Evolutionary conservation across 1,140 invertebrate species (phyloP).

Genomic region (Drosophila sucinea): DNA sequence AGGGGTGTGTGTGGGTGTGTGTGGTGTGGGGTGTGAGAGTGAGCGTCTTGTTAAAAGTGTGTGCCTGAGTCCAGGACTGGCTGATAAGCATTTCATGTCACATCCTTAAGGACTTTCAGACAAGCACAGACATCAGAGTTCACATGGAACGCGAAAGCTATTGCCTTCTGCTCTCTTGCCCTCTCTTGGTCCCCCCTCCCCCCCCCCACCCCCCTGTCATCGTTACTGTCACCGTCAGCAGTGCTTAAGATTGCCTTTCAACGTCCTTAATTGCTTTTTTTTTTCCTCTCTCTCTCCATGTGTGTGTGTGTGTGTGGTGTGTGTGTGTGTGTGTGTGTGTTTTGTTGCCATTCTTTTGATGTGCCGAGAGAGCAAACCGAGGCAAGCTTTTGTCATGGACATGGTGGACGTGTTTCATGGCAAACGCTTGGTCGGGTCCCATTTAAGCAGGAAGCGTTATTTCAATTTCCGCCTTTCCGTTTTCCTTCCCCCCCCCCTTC

Average conservation of each 20-base stretch:
- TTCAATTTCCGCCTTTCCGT: conserved; percentile 79
- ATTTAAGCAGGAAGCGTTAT: conserved; percentile 76
- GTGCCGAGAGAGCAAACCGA: conserved; percentile 46
- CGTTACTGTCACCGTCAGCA: conserved; percentile 74
- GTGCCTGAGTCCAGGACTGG: conserved; percentile 16
- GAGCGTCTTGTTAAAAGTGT: conserved; percentile 37
- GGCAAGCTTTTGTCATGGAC: conserved; percentile 73
- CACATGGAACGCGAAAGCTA: conserved; percentile 43
- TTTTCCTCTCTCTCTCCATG: conserved; percentile 24
- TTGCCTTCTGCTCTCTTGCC: background rate
- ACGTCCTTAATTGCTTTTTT: conserved; percentile 82
- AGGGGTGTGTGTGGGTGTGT: background rate
- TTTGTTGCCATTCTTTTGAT: conserved; percentile 67
- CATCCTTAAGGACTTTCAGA: conserved; percentile 72
- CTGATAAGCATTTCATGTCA: conserved; percentile 83
- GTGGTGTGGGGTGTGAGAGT: background rate
- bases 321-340: conserved; percentile 23
- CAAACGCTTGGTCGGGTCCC: conserved; percentile 36
- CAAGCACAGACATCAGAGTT: conserved; percentile 55
- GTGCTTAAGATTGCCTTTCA: conserved; percentile 81
- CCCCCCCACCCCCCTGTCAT: conserved; percentile 33
- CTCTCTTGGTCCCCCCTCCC: background rate
- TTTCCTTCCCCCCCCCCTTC: conserved; percentile 16
- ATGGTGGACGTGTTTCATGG: conserved; percentile 42
- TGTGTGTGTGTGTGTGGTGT: conserved; percentile 21